Percentiles rank a stretch among this genome's conserved stretches.
phyloP scores from a whole-genome alignment of 2,797 vertebrate genomes.

The Sarcophilus harrisii region DNA sequence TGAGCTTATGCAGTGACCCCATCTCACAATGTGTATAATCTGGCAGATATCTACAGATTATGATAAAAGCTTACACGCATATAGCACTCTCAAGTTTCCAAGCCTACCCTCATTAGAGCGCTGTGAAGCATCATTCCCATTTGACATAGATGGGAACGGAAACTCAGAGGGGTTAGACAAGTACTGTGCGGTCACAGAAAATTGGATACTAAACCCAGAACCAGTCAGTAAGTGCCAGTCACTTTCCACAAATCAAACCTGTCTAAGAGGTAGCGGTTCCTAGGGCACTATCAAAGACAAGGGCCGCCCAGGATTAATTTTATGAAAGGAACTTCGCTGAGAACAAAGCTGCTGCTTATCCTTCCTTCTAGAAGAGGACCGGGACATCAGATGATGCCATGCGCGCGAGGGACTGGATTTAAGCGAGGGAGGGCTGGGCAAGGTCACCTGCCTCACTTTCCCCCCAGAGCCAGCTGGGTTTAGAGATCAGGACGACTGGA shows the following conservation, averaged over 20 bases:
- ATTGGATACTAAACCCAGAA: background rate
- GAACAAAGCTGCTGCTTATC: background rate
- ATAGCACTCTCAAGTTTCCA: background rate
- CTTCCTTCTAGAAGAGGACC: too few species aligned
- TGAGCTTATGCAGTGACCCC: background rate
- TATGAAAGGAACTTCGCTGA: background rate
- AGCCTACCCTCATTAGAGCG: background rate
- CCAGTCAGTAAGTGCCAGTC: background rate
- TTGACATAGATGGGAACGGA: background rate
- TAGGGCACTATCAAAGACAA: background rate
- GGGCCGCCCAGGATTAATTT: background rate
- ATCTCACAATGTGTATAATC: background rate
- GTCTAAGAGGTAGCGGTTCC: background rate
- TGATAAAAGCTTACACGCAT: background rate
- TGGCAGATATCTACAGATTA: background rate
- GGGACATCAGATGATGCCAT: too few species aligned
- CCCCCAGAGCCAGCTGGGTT: too few species aligned
- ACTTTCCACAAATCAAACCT: background rate
- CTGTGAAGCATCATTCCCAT: background rate
- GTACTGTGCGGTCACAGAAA: background rate
- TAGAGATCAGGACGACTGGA: too few species aligned
- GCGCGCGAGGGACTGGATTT: too few species aligned
- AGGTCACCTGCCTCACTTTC: too few species aligned
- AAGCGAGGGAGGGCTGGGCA: too few species aligned
- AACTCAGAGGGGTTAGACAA: background rate